Evolutionary conservation across 64 coral and sea anemone genomes (phyloP).

Genomic region (Astreopora myriophthalma): DNA sequence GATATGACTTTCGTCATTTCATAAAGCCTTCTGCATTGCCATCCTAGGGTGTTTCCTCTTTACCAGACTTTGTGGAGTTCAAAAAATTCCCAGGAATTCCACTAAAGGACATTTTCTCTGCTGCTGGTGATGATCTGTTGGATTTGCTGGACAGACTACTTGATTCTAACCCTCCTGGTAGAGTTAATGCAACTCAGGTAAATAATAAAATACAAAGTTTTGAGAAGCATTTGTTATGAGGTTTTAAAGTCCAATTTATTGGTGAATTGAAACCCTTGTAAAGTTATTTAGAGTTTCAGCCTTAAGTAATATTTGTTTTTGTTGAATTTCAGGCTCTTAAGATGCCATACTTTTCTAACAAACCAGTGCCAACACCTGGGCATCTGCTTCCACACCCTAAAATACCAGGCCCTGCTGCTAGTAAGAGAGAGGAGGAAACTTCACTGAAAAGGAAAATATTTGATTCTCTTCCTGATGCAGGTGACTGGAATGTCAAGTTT

Average conservation of each 20-base stretch:
- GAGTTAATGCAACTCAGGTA: constrained; percentile 96
- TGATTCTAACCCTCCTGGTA: constrained; percentile 89
- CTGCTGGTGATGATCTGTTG: constrained; percentile 97
- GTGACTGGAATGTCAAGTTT: not conserved
- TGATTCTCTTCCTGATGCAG: constrained; percentile 25
- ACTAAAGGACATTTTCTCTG: constrained; percentile 93
- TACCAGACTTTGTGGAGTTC: constrained; percentile 98
- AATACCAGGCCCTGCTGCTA: not conserved
- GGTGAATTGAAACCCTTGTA: not conserved
- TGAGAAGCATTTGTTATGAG: no score
- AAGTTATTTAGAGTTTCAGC: not conserved
- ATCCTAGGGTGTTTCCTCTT: constrained; percentile 75
- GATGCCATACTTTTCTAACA: constrained; percentile 96
- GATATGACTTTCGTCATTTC: no score
- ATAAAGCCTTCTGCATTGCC: not conserved
- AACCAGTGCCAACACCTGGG: constrained; percentile 73
- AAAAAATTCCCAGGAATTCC: constrained; percentile 94
- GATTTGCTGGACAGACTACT: constrained; percentile 93
- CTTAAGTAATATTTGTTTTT: not conserved
- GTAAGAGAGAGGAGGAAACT: constrained; percentile 73
- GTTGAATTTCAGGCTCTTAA: constrained; percentile 69
- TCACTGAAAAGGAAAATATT: constrained; percentile 70
- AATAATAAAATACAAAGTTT: not conserved
- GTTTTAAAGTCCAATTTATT: no score
- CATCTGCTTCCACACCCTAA: constrained; percentile 74